Evolutionary conservation across 2,797 vertebrate genomes (phyloP), one percentile per base, ranked within the genome.

Genomic region (Huso huso): DNA sequence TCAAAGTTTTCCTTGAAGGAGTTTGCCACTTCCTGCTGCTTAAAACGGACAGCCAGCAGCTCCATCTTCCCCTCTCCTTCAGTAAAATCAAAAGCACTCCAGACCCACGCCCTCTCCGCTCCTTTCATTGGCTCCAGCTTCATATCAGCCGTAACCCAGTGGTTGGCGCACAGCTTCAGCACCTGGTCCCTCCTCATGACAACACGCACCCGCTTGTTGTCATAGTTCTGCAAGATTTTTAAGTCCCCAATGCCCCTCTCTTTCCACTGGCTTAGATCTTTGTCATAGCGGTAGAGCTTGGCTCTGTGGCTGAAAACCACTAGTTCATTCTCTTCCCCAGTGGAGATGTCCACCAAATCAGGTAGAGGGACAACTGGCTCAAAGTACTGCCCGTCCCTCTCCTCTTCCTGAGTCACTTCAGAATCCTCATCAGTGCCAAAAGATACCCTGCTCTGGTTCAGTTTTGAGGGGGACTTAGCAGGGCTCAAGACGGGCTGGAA

Each of bases 121-220:
- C 95, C 97, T 76, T 93, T 96, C 96, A 98, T 99, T 1, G 88
- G 91, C 68, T 98, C 93, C 51, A 99, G 82, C 70, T 91, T 94
- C 90, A 95, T 94, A 70, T 89, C 81, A 23, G 89, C 71, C n/a
- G 86, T 91, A 84, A 99, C 88, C 88, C 96, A 93, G 62, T 99
- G 97, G 81, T 99, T 99, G 60, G 96, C 96, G 76, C 97, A 99
- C 59, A 99, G 90, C 78, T 99, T 99, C 51, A 99, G 88, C 4
- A 99, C 97, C 74, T 99, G 96, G 77, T 99, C 96, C 67, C 97
- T 87, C 81, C 96, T 94, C 97, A 99, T 99, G 51, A 99, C 91
- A 63, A 99, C 84, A 67, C 95, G 90, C 15, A 93, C 93, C 66
- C 88, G 89, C 74, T 93, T 97, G 69, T 86, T 90, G 62, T 93